phyloP scores from a whole-genome alignment of 2,797 vertebrate species.

The Oryzias dopingdopingensis region DNA sequence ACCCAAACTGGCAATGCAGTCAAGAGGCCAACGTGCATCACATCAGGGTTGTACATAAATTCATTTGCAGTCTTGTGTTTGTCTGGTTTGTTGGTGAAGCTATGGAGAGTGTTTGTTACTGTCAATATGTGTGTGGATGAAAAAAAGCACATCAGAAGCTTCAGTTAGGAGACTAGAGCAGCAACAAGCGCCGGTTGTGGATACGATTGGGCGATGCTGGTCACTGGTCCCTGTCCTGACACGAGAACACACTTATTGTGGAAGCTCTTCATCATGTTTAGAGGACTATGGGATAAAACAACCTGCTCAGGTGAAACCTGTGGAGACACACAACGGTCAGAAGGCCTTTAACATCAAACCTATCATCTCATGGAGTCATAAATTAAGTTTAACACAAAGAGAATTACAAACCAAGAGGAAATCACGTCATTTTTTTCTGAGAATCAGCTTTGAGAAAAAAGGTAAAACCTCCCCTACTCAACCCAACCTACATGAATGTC shows the following conservation, averaged over 20 bases:
- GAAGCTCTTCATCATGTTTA: slow-evolving; percentile 81
- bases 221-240: slow-evolving; percentile 87
- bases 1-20: slow-evolving; percentile 72
- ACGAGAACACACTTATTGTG: slow-evolving; percentile 87
- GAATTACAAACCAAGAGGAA: background rate
- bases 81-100: no score
- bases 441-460: background rate
- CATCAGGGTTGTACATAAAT: no score
- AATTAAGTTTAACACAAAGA: background rate
- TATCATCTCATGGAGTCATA: background rate
- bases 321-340: slow-evolving; percentile 11
- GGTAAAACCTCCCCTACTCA: background rate
- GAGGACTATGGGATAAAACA: slow-evolving; percentile 88
- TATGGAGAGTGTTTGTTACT: no score
- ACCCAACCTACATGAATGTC: slow-evolving; percentile 77
- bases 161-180: no score
- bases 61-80: no score
- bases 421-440: background rate
- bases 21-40: background rate
- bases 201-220: slow-evolving; percentile 88
- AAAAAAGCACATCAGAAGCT: no score
- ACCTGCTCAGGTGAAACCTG: slow-evolving; percentile 87
- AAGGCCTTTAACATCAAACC: background rate
- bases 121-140: no score
- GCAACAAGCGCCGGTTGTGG: slow-evolving; percentile 54